These are phyloP conservation scores for Drosophila gaucha DNA, from an alignment of 2,888 invertebrate species.

Conservation along the genomic window DNA sequence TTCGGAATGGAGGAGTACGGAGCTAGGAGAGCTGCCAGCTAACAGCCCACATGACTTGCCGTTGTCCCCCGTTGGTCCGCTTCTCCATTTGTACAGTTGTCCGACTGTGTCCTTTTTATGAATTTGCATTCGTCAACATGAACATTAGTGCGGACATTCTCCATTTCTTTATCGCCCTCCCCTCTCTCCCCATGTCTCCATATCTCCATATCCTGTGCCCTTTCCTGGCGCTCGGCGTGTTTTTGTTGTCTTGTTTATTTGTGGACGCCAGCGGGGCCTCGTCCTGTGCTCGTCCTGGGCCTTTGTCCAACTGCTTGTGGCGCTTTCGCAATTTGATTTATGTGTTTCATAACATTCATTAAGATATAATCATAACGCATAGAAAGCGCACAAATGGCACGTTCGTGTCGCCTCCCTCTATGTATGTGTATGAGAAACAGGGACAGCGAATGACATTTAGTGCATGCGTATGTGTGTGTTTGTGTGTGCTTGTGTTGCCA, in stretches of 20 bases:
- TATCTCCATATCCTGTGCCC: neutral
- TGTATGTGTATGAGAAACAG: conserved; percentile 1
- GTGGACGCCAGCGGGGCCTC: conserved; percentile 29
- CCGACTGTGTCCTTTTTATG: conserved; percentile 41
- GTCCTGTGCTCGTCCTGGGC: conserved; percentile 28
- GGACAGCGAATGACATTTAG: neutral
- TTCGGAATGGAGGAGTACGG: neutral
- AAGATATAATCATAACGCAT: conserved; percentile 78
- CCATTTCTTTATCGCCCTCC: neutral
- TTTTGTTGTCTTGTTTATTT: conserved; percentile 45
- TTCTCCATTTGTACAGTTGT: conserved; percentile 8
- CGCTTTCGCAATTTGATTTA: conserved; percentile 79
- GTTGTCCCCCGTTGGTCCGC: conserved; percentile 6
- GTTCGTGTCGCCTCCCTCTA: conserved; percentile 12
- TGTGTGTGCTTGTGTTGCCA: conserved; percentile 8
- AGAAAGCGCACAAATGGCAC: conserved; percentile 64
- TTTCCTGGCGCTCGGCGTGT: conserved; percentile 4
- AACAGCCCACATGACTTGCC: conserved; percentile 32
- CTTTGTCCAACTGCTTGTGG: conserved; percentile 69
- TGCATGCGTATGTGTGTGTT: conserved; percentile 5
- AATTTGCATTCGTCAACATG: conserved; percentile 73
- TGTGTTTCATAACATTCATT: conserved; percentile 79
- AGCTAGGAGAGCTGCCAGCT: conserved; percentile 2
- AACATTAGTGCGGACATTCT: conserved; percentile 54
- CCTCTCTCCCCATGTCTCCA: neutral